Conservation (phyloP, 2,113 vertebrate genomes). For the Pyrgilauda ruficollis region DNA sequence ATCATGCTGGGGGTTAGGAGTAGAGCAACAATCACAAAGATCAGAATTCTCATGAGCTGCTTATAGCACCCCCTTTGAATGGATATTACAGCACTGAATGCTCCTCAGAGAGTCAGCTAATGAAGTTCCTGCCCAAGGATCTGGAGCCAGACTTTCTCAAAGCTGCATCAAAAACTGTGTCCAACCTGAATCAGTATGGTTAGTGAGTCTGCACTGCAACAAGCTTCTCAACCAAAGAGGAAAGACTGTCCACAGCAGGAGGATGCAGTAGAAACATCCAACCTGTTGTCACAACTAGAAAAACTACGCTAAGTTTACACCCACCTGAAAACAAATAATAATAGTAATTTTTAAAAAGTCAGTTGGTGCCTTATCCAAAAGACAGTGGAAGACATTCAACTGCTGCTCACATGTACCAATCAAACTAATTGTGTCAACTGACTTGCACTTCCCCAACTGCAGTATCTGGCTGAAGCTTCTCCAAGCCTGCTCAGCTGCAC, state of each 20-base stretch:
- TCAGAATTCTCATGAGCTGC: not conserved
- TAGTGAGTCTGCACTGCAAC: not conserved
- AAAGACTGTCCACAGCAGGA: not conserved
- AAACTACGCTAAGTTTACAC: not conserved
- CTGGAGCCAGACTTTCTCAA: not conserved
- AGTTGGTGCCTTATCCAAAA: not conserved
- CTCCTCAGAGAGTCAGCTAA: not conserved
- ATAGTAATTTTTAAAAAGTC: not conserved
- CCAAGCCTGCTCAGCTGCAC: not conserved
- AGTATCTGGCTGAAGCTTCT: not conserved
- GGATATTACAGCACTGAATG: not conserved
- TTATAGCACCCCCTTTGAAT: not conserved
- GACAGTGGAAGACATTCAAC: not conserved
- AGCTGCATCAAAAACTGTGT: not conserved
- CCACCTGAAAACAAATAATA: not conserved
- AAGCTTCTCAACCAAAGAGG: not conserved
- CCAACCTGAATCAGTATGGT: not conserved
- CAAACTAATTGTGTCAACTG: not conserved
- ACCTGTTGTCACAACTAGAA: not conserved
- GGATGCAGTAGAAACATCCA: not conserved
- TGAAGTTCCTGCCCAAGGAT: not conserved
- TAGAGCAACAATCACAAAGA: not conserved
- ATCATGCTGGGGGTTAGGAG: accelerated
- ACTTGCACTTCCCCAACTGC: not conserved
- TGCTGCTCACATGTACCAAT: not conserved